Base-by-base conservation (phyloP, 2,797 vertebrate genomes). In the Coregonus sp. region DNA sequence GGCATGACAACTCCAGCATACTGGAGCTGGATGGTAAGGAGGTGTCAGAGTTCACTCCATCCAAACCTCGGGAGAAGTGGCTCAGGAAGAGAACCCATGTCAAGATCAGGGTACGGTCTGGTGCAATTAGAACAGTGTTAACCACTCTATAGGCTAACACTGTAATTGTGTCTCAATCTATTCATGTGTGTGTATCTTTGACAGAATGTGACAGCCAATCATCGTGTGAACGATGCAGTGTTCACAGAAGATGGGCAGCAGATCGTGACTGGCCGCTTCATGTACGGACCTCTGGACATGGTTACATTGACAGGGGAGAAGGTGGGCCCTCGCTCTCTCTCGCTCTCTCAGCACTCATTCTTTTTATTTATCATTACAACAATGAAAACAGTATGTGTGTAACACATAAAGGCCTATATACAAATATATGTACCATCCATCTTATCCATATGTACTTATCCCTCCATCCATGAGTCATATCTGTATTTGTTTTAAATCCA, bases 251-350 rank as follows among this genome's bases (percentile, higher is more conserved):
- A 96, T 1, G 94, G 94, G 25, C 95, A 92, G 29, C 98, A 99
- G 92, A 85, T 96, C 5, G 91, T 99, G 79, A 94, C 90, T 0
- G 98, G 97, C 52, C 96, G 98, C 79, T 99, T 99, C 87, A 98
- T 99, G 97, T 99, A 99, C 0, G 98, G 98, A 5, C 98, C 98
- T 0, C 90, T 99, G 72, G 98, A 99, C 89, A 99, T 99, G 98
- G 98, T 99, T 85, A 99, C 98, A 0, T 92, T 99, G 77, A 97
- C 98, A 0, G 98, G 97, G 80, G 98, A 99, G 89, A 99, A 99
- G 97, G 98, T 98, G 78, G 76, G 0, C 12, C 31, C 12, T 25
- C 56, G 9, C 2, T 61, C 2, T 56, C 2, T 56, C 54, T 63
- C 56, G 14, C 52, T 15, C 54, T 25, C 25, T 61, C 7, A 25